Evolutionary conservation across 1,140 invertebrate genomes (phyloP).

Genomic region (Drosophila insularis): DNA sequence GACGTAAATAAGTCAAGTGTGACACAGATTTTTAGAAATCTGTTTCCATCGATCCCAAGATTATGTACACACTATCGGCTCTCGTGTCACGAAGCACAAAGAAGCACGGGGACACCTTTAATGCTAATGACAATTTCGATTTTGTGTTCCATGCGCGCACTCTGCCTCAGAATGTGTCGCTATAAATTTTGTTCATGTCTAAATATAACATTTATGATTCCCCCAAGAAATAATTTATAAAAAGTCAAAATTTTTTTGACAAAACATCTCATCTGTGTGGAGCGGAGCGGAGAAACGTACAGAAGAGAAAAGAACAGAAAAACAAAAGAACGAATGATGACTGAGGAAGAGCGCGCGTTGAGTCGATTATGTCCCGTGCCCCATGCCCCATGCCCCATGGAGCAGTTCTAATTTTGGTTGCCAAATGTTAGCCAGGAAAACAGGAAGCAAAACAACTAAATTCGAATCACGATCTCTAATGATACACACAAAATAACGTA

Average conservation of each 20-base stretch:
- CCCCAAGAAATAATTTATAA: slow-evolving; percentile 56
- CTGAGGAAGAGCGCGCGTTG: slow-evolving; percentile 4
- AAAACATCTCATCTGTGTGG: slow-evolving; percentile 41
- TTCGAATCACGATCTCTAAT: slow-evolving; percentile 4
- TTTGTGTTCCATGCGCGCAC: slow-evolving; percentile 38
- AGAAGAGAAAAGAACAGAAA: slow-evolving; percentile 32
- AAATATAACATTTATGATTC: slow-evolving; percentile 67
- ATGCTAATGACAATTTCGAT: slow-evolving; percentile 25
- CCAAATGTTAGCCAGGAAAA: neutral
- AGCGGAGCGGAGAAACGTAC: neutral
- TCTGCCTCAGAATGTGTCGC: slow-evolving; percentile 48
- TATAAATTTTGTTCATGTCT: slow-evolving; percentile 62
- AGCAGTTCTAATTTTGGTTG: neutral
- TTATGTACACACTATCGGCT: neutral
- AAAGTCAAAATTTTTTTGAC: slow-evolving; percentile 51
- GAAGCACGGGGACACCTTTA: slow-evolving; percentile 15
- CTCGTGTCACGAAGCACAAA: slow-evolving; percentile 2
- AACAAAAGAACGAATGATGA: slow-evolving; percentile 2
- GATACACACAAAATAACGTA: neutral
- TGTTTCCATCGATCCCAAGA: too few species aligned
- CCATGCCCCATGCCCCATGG: neutral
- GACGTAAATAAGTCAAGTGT: neutral
- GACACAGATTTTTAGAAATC: neutral
- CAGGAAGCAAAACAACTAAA: neutral
- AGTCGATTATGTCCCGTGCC: neutral